phyloP scores from a whole-genome alignment of 1,140 invertebrate species.

The Aphelenchoides besseyi region DNA sequence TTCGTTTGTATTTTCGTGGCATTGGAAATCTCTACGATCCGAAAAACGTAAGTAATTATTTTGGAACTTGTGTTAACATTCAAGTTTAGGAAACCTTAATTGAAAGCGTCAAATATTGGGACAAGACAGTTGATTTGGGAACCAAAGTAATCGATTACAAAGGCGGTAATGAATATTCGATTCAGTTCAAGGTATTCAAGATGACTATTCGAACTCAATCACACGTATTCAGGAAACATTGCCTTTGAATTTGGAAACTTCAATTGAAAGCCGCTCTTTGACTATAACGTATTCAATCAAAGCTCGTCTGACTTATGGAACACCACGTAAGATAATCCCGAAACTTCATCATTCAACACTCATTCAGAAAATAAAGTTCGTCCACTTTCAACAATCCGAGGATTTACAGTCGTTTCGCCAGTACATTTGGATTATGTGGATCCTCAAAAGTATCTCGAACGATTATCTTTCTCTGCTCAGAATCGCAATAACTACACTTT shows the following conservation, averaged over 20 bases:
- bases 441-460: too few relatives aligned
- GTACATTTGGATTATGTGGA: constrained; percentile 19
- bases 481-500: too few relatives aligned
- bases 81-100: constrained; percentile 2
- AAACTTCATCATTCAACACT: background rate
- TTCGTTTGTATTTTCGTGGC: background rate
- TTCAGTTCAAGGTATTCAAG: constrained; percentile 9
- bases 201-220: background rate
- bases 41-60: constrained; percentile 3
- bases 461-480: too few relatives aligned
- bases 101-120: constrained; percentile 1
- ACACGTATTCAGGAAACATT: constrained; percentile 12
- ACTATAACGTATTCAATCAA: constrained; percentile 9
- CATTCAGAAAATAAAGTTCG: background rate
- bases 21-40: background rate
- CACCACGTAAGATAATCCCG: background rate
- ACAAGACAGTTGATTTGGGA: constrained; percentile 12
- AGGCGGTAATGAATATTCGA: background rate
- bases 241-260: constrained; percentile 10
- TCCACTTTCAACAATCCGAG: constrained; percentile 6
- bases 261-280: constrained; percentile 14
- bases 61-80: too few relatives aligned
- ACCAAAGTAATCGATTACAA: background rate
- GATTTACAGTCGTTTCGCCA: constrained; percentile 16
- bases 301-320: background rate